These are phyloP conservation scores for Zygogramma bicolorata DNA, from an alignment of 2,888 invertebrate genomes.

Conservation along the genomic window DNA sequence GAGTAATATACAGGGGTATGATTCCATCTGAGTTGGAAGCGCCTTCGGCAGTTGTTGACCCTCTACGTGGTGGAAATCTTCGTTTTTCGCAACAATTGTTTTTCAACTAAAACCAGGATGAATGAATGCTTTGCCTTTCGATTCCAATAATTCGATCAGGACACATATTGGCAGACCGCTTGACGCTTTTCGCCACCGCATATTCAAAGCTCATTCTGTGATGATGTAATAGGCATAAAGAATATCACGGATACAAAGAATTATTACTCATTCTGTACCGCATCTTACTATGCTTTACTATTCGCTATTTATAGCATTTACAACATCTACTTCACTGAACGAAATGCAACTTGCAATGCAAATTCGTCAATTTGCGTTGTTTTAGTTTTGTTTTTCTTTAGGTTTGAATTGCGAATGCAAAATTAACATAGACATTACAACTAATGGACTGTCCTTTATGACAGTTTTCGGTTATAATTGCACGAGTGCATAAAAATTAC, in stretches of 20 bases:
- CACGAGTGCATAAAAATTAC: no score
- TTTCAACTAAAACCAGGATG: background rate
- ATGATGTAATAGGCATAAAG: slow-evolving; percentile 23
- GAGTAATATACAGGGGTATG: no score
- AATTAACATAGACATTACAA: no score
- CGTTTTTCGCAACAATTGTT: no score
- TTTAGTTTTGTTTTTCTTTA: background rate
- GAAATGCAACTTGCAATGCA: background rate
- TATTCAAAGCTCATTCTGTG: slow-evolving; percentile 4
- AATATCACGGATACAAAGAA: slow-evolving; percentile 28
- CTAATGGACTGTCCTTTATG: no score
- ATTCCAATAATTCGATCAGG: background rate
- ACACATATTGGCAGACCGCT: slow-evolving; percentile 31
- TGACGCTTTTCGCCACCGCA: slow-evolving; percentile 22
- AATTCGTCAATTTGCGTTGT: background rate
- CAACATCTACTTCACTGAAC: slow-evolving; percentile 19
- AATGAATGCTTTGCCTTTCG: background rate
- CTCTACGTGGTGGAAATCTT: no score
- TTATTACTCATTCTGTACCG: slow-evolving; percentile 34
- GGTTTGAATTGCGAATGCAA: background rate
- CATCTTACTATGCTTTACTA: slow-evolving; percentile 38
- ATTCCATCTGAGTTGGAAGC: no score
- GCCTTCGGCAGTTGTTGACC: no score
- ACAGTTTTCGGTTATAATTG: no score
- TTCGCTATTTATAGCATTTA: slow-evolving; percentile 39